Base-by-base conservation (phyloP, 37 sponge, comb jelly and placozoan species). In the Halisarca cf. caerulea region DNA sequence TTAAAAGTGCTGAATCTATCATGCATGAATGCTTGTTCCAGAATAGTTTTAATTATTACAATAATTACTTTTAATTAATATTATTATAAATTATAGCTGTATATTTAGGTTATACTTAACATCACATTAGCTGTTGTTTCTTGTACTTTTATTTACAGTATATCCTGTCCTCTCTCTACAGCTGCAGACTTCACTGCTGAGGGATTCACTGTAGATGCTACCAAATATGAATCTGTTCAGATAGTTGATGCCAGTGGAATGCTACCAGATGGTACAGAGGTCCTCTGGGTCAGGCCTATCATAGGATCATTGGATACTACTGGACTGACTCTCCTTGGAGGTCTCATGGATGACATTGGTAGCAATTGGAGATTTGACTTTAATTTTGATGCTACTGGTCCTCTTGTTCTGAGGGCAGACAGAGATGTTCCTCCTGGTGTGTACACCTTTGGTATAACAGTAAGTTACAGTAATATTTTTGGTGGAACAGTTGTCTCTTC, bases 161-260 rank as follows among this genome's bases (percentile, higher is more conserved):
- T n/a, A n/a, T n/a, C n/a, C n/a, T n/a, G n/a, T n/a, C n/a, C n/a
- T n/a, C n/a, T 11, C 33, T 68, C 11, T 33, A 1, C 35, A 68
- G 69, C 34, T 34, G 2, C 33, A 34, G 69, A 27, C 35, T 8
- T 68, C 69, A 28, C 30, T 27, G 32, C 69, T 1, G 69, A 68
- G 30, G 69, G 69, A 28, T 68, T 34, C 69, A 68, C 69, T 68
- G 69, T 68, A 34, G 28, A 68, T 27, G 69, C 69, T 34, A 68
- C 69, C 30, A 68, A 68, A 30, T 68, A 68, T 30, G 35, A 68
- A 30, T 27, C 69, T 7, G 69, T 68, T 30, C 35, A 28, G 17
- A 32, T 68, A 34, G 69, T 68, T 34, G 69, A 68, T 68, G 27
- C 30, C 33, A 6, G 2, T 30, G 35, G 34, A 28, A 68, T 68